A percentile compares a stretch with the other conserved stretches of the same genome.
phyloP scores from a whole-genome alignment of 2,113 vertebrate genomes.

The Montifringilla adamsi region DNA sequence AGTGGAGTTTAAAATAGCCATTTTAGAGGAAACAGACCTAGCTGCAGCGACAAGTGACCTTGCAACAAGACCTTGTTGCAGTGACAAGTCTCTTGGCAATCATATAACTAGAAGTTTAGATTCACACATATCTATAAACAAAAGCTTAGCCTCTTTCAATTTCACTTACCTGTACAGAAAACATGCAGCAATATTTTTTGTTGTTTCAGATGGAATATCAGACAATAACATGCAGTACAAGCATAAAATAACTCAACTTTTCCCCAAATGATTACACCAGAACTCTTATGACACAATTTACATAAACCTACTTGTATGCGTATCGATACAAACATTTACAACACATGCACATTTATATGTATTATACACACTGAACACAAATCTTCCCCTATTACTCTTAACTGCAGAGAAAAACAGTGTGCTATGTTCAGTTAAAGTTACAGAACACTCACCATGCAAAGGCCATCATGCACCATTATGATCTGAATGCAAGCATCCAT shows the following conservation, averaged over 20 bases:
- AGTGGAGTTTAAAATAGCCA: background rate
- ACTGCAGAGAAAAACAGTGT: background rate
- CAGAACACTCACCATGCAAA: background rate
- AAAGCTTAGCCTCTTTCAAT: background rate
- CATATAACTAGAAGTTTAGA: background rate
- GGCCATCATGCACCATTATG: background rate
- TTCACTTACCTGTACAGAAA: background rate
- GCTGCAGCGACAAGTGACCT: too few relatives aligned
- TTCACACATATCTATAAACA: background rate
- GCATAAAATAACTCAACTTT: background rate
- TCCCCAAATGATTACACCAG: background rate
- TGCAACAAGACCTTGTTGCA: too few relatives aligned
- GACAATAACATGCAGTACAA: background rate
- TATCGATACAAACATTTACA: background rate
- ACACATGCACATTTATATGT: background rate
- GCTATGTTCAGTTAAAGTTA: background rate
- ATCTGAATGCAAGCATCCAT: background rate
- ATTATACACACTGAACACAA: background rate
- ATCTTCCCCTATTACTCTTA: background rate
- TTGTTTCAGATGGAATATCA: background rate
- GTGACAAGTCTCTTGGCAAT: background rate
- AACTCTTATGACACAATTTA: background rate
- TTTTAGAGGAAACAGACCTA: background rate
- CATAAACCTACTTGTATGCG: fast-evolving
- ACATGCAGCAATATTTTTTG: background rate